Evolutionary conservation across 2,888 invertebrate genomes (phyloP).

Genomic region (Cheilosia variabilis): DNA sequence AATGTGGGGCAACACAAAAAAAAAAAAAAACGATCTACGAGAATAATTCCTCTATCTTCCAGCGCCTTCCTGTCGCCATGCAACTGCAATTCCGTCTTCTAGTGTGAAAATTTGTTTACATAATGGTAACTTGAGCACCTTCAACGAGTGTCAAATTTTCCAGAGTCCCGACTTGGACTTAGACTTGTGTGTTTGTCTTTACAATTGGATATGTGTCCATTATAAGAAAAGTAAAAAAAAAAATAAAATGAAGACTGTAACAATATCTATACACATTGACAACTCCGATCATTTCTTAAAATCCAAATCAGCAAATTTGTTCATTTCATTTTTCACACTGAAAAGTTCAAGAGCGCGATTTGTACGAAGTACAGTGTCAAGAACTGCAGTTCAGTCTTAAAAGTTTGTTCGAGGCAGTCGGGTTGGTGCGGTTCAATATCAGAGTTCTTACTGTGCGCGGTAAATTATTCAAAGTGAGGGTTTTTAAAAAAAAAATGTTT

Average conservation of each 20-base stretch:
- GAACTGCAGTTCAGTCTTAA: constrained; percentile 44
- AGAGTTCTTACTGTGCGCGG: not conserved
- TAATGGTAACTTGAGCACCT: constrained; percentile 64
- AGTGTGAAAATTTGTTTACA: constrained; percentile 69
- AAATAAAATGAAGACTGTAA: constrained; percentile 31
- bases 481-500: not conserved
- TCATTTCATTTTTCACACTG: constrained; percentile 11
- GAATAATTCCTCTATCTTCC: constrained; percentile 13
- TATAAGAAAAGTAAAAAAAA: constrained; percentile 7
- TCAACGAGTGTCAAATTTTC: constrained; percentile 59
- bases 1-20: constrained; percentile 30
- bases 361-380: constrained; percentile 39
- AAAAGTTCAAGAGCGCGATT: constrained; percentile 43
- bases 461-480: not conserved
- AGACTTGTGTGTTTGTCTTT: constrained; percentile 5
- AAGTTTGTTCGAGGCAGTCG: constrained; percentile 35
- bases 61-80: constrained; percentile 33
- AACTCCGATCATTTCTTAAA: constrained; percentile 28
- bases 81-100: constrained; percentile 25
- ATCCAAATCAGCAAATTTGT: constrained; percentile 54
- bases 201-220: constrained; percentile 21
- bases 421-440: not conserved
- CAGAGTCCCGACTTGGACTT: constrained; percentile 32
- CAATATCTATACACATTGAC: constrained; percentile 13
- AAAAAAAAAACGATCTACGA: constrained; percentile 3